Base-by-base conservation (phyloP, 2,797 vertebrate species). In the Apogon hyalosoma region DNA sequence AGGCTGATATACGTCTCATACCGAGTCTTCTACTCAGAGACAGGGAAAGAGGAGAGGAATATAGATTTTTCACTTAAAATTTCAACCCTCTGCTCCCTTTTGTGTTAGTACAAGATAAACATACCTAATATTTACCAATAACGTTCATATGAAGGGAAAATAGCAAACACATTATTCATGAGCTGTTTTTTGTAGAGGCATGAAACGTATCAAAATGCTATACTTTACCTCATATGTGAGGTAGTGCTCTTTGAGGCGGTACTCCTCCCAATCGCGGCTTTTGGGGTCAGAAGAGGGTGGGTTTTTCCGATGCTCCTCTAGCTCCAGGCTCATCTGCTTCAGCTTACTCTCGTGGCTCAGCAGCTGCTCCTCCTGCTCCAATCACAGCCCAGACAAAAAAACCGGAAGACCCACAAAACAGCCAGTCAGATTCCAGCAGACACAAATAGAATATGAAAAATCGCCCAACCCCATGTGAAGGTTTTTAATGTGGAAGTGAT, bases 231-330 rank as follows among this genome's bases (percentile, higher is more conserved):
- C 97, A 11, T 98, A 99, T 9, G 91, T 95, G 89, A 99, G 95
- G 92, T 99, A 99, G 92, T 99, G 96, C 89, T 98, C 97, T 94
- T 98, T 98, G 79, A 99, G 93, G 66, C 95, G 93, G 91, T 95
- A 95, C 87, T 99, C 97, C 90, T 99, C 97, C 16, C 94, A 94
- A 85, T 97, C 97, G 78, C 96, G 96, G 86, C 95, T 97, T 83
- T 97, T 98, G 75, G 95, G 89, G 72, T 94, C 95, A 66, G 92
- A 94, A 61, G 95, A 95, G 43, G 95, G 89, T 1, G 94, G 93
- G 87, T 94, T 95, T 74, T 93, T 92, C 85, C 95, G 93, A 89
- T 98, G 97, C 84, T 98, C 96, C 40, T 96, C 95, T 93, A 99
- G 92, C 93, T 99, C 97, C 2, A 95, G 88, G 63, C 94, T 92